Evolutionary conservation across 2,113 vertebrate species (phyloP).

Genomic region (Ophiodon elongatus): DNA sequence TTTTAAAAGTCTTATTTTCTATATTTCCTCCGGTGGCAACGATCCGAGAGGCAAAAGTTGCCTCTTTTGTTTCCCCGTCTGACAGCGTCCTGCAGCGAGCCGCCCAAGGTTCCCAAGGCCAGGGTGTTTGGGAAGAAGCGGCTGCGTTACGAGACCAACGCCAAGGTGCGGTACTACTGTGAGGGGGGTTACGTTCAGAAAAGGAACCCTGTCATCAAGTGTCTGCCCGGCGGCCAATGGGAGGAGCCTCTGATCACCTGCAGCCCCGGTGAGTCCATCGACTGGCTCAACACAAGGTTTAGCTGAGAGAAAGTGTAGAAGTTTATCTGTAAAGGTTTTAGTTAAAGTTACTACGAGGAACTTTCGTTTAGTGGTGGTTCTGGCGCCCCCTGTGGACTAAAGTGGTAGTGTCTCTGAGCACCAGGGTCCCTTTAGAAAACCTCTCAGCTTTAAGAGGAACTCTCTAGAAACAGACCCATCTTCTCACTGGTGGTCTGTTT

Average conservation of each 20-base stretch:
- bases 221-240: constrained; percentile 89
- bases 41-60: not conserved
- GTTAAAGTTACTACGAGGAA: too few relatives aligned
- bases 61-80: not conserved
- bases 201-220: constrained; percentile 88
- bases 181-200: constrained; percentile 86
- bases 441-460: too few relatives aligned
- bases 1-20: accelerated
- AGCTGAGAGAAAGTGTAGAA: too few relatives aligned
- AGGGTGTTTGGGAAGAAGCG: constrained; percentile 86
- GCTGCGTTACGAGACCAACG: constrained; percentile 85
- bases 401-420: not conserved
- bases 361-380: not conserved
- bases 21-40: not conserved
- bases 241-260: constrained; percentile 89
- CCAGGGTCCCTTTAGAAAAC: too few relatives aligned
- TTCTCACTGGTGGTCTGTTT: too few relatives aligned
- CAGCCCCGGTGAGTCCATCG: constrained; percentile 84
- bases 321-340: too few relatives aligned
- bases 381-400: not conserved
- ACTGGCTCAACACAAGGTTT: too few relatives aligned
- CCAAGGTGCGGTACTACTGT: constrained; percentile 89
- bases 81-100: constrained; percentile 86
- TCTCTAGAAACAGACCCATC: too few relatives aligned
- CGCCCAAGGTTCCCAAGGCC: constrained; percentile 85